Evolutionary conservation across 1,140 invertebrate species (phyloP), one percentile per base, ranked within the genome.

Genomic region (Sarcophaga bullata): DNA sequence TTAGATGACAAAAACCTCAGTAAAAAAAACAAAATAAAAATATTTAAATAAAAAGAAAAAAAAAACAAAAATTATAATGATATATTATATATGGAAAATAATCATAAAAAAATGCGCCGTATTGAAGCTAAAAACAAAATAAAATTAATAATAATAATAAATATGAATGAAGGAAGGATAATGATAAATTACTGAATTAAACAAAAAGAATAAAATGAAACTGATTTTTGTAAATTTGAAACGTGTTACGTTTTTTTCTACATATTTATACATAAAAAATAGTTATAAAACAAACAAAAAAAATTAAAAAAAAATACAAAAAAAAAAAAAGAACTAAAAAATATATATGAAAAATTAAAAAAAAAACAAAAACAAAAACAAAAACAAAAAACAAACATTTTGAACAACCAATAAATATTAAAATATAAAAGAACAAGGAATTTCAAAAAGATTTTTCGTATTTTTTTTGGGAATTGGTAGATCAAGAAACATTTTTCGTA

Each of bases 1-100:
- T 78, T 78, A 78, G 75, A 78, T 50, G 73, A 78, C 37, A 80
- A 85, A 85, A 93, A 93, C 93, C 92, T 91, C 91, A 92, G 91
- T 19, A 78, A 50, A 50, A 78, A 78, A 50, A 25, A 86, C 86
- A 86, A 86, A 87, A 86, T 86, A 85, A 84, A 80, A 62, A 84
- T 68, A 68, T 68, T 68, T 68, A 78, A 78, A 50, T 72, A 72
- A 25, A 86, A 86, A 86, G 87, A 88, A 86, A 85, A 86, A 84
- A 78, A 58, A 84, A 81, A 84, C 52, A 75, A 93, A 93, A 94
- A 76, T n/a, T 76, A 48, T 76, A 48, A 17, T 49, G n/a, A 58
- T 58, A 80, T 19, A 76, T 48, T 76, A 76, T 49, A 76, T 76
- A 76, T 76, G 73, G 37, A 19, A 76, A 78, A 80, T 75, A 72